phyloP scores from a whole-genome alignment of 1,140 invertebrate species.

The Chironomus striatipennis region DNA sequence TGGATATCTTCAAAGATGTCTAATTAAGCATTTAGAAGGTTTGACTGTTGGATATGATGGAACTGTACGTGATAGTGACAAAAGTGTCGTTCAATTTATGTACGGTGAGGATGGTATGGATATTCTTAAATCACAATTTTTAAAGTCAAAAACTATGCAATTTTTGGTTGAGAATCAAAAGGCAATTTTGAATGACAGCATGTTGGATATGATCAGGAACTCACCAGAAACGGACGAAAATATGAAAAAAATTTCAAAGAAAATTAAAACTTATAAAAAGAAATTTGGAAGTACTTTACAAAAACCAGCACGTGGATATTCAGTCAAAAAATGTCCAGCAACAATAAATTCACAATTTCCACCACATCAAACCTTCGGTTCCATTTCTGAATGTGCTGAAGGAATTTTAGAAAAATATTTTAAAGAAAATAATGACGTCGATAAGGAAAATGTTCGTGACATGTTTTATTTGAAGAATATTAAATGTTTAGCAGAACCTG shows the following conservation, averaged over 20 bases:
- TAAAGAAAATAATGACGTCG: slow-evolving; percentile 35
- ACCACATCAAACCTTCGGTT: slow-evolving; percentile 67
- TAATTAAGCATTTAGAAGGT: slow-evolving; percentile 97
- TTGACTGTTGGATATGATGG: slow-evolving; percentile 83
- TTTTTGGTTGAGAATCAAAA: slow-evolving; percentile 74
- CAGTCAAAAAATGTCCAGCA: slow-evolving; percentile 52
- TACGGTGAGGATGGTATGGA: slow-evolving; percentile 99
- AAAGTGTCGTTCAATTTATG: slow-evolving; percentile 88
- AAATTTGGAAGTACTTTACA: slow-evolving; percentile 30
- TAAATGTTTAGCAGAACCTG: slow-evolving; percentile 70
- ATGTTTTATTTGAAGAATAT: slow-evolving; percentile 71
- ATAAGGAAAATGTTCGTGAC: slow-evolving; percentile 46
- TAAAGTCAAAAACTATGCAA: slow-evolving; percentile 66
- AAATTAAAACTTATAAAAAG: slow-evolving; percentile 48
- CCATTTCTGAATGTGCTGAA: slow-evolving; percentile 72
- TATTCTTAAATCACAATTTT: slow-evolving; percentile 75
- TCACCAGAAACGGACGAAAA: slow-evolving; percentile 39
- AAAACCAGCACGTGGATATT: slow-evolving; percentile 25
- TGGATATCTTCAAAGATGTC: slow-evolving; percentile 95
- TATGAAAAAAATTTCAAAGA: slow-evolving; percentile 55
- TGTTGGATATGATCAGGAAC: slow-evolving; percentile 49
- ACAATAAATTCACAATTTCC: slow-evolving; percentile 60
- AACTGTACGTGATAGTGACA: slow-evolving; percentile 92
- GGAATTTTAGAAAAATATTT: slow-evolving; percentile 57
- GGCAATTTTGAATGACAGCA: slow-evolving; percentile 51